These are phyloP conservation scores for Leptinotarsa peninsularis DNA, from an alignment of 2,888 invertebrate species.

Conservation along the genomic window DNA sequence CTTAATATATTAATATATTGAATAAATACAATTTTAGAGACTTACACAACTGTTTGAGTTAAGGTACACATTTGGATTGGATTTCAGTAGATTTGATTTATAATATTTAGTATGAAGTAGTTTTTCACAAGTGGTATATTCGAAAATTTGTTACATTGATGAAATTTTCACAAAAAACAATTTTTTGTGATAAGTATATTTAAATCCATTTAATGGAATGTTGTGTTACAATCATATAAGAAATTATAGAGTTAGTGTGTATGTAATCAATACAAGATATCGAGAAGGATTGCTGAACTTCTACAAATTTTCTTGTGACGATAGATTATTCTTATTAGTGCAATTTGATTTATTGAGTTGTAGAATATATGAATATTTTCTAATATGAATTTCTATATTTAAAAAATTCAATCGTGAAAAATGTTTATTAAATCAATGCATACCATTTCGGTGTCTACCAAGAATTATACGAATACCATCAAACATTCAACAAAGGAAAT, in stretches of 20 bases:
- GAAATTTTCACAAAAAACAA: background rate
- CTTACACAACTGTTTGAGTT: background rate
- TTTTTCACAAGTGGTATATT: no score
- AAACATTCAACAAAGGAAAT: slow-evolving; percentile 9
- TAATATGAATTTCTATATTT: background rate
- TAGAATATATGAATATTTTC: background rate
- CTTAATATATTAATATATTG: background rate
- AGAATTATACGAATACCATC: slow-evolving; percentile 4
- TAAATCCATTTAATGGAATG: no score
- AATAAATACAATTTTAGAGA: background rate
- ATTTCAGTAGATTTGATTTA: background rate
- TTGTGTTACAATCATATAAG: no score
- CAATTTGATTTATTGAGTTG: background rate
- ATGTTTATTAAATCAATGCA: background rate
- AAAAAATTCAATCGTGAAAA: background rate
- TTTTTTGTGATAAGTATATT: no score
- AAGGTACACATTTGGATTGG: background rate
- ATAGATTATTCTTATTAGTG: background rate
- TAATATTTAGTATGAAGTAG: background rate
- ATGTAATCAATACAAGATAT: no score
- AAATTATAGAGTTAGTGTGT: no score
- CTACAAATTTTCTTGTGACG: no score
- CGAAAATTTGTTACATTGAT: background rate
- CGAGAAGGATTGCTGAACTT: no score
- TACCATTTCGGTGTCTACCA: background rate